phyloP scores from a whole-genome alignment of 2,113 vertebrate genomes.

The Cervus canadensis region DNA sequence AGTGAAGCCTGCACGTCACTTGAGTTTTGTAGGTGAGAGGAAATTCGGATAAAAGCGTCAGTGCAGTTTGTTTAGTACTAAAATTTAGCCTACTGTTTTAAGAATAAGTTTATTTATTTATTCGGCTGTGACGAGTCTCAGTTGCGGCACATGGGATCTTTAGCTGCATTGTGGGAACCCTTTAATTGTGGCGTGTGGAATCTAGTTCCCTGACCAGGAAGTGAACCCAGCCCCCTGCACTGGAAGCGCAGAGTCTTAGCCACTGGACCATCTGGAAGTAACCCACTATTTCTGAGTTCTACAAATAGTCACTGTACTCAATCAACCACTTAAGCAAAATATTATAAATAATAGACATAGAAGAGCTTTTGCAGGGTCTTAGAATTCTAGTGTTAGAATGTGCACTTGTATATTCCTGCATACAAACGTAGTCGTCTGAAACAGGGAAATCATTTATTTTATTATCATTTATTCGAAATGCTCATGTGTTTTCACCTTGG shows the following conservation, averaged over 20 bases:
- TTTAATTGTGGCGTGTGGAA: background rate
- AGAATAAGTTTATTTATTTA: background rate
- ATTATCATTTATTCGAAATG: background rate
- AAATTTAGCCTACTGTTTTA: background rate
- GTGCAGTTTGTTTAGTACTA: background rate
- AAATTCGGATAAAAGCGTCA: background rate
- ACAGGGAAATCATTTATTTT: background rate
- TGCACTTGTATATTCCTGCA: background rate
- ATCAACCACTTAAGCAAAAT: background rate
- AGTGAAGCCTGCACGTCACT: background rate
- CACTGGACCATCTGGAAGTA: background rate
- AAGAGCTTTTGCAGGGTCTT: background rate
- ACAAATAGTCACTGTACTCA: background rate
- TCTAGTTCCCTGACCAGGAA: background rate
- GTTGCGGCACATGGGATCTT: fast-evolving
- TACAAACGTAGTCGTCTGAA: background rate
- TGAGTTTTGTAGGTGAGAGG: background rate
- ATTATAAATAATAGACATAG: background rate
- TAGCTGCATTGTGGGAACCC: background rate
- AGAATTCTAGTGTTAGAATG: background rate
- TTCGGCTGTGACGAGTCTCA: background rate
- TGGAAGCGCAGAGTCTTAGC: background rate
- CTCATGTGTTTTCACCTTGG: background rate
- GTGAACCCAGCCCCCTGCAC: background rate
- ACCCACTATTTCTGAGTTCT: background rate